Evolutionary conservation across 1,140 invertebrate species (phyloP).

Genomic region (Paramacrobiotus metropolitanus): DNA sequence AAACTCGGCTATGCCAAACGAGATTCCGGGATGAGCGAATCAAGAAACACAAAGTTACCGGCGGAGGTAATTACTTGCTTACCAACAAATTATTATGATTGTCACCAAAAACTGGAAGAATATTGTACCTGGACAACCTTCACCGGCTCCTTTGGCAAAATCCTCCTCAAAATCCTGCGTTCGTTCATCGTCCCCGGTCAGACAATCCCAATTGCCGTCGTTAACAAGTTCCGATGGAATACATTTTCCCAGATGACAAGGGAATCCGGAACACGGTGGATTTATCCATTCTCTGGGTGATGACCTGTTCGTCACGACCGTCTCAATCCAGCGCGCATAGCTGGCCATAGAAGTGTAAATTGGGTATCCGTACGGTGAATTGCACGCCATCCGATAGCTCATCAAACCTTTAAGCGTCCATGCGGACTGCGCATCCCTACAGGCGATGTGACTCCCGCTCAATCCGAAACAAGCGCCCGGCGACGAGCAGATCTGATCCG

Average conservation of each 20-base stretch:
- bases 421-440: background rate
- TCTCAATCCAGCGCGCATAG: background rate
- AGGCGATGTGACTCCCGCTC: background rate
- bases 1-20: no score
- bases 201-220: background rate
- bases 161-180: background rate
- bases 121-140: no score
- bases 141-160: background rate
- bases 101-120: no score
- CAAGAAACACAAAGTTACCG: no score
- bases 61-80: no score
- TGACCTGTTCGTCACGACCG: background rate
- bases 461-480: background rate
- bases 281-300: background rate
- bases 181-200: background rate
- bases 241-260: slow-evolving; percentile 1
- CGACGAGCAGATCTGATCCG: background rate
- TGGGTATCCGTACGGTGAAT: background rate
- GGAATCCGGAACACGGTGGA: background rate
- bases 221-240: background rate
- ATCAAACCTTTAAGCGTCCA: background rate
- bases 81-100: no score
- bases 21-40: no score
- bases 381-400: slow-evolving; percentile 3
- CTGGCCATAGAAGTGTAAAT: background rate